Evolutionary conservation across 1,140 invertebrate genomes (phyloP), one percentile per base, ranked within the genome.

Genomic region (Zaprionus gabonicus): DNA sequence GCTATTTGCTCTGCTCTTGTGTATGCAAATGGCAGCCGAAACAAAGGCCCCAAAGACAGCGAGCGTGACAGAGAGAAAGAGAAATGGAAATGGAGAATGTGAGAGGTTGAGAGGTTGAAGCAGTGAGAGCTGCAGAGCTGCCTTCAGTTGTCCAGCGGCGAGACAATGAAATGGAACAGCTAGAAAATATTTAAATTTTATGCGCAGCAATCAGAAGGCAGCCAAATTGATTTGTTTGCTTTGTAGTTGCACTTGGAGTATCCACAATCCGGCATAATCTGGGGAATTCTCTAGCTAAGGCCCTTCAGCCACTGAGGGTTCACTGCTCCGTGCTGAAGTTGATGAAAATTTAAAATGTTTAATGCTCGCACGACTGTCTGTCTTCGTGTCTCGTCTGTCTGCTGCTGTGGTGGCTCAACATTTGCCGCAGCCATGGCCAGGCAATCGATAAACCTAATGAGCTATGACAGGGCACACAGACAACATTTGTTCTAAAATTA

Each of bases 101-200:
- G 38, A 15, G 15, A 41, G 15, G 10, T 12, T 20, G 27, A 44
- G n/a, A n/a, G n/a, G n/a, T n/a, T n/a, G n/a, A n/a, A n/a, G n/a
- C n/a, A n/a, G n/a, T 17, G 41, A 17, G n/a, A 46, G n/a, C n/a
- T n/a, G n/a, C n/a, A n/a, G 41, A 46, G 23, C 23, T 17, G 38
- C 38, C 38, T 41, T 41, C 38, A 41, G 41, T 15, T 36, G 41
- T 53, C 20, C 28, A 34, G 41, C 34, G 82, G 72, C 82, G 75
- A 79, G 68, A 86, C 82, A 82, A 80, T 83, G 72, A 78, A 62
- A 59, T 75, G 76, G 71, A 73, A 76, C 78, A 74, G 27, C 36
- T 67, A 17, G 57, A 76, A 90, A 81, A 76, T 76, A 90, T 88
- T 88, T 84, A 84, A 88, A 88, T 88, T 90, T 88, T 63, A 88